These are phyloP conservation scores for Tokudaia muenninki DNA, from an alignment of 2,797 vertebrate species.

Conservation along the genomic window DNA sequence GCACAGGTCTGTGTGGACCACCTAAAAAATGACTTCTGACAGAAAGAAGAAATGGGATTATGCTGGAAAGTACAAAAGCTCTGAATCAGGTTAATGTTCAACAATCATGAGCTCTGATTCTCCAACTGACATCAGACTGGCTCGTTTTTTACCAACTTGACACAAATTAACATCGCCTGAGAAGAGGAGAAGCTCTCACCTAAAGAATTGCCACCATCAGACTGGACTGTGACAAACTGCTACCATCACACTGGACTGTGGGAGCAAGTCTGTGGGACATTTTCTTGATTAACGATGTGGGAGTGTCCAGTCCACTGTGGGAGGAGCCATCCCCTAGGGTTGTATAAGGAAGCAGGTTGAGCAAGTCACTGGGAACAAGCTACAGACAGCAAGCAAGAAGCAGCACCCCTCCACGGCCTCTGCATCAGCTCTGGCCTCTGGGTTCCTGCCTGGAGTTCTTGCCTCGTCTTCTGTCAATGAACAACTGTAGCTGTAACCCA, in stretches of 20 bases:
- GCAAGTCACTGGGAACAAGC: not conserved
- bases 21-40: conserved; percentile 1
- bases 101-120: not conserved
- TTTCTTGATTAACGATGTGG: not conserved
- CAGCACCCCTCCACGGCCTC: not conserved
- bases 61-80: conserved; percentile 14
- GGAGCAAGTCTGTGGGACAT: not conserved
- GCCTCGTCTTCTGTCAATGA: not conserved
- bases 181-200: too few relatives aligned
- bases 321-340: too few relatives aligned
- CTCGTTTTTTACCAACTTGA: too few relatives aligned
- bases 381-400: not conserved
- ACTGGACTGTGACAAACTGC: not conserved
- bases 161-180: not conserved
- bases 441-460: not conserved
- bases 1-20: not conserved
- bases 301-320: not conserved
- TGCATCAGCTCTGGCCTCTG: too few relatives aligned
- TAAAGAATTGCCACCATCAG: too few relatives aligned
- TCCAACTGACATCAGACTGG: not conserved
- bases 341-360: not conserved
- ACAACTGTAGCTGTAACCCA: not conserved
- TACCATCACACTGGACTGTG: not conserved
- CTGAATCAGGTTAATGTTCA: conserved; percentile 23
- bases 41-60: not conserved